Evolutionary conservation across 2,888 invertebrate genomes (phyloP).

Genomic region (Meloe dianella): DNA sequence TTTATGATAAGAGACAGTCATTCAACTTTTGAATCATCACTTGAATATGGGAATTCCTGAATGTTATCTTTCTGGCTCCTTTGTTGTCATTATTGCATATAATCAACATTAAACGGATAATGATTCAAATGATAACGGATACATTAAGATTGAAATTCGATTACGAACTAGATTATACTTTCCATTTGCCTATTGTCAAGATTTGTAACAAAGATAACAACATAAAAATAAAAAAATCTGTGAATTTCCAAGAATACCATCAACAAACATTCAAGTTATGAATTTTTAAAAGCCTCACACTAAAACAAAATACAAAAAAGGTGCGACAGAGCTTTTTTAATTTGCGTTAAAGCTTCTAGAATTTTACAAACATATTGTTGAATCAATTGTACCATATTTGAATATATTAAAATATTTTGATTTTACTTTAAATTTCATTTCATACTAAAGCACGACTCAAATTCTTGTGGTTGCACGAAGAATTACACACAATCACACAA

Average conservation of each 20-base stretch:
- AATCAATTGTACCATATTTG: not conserved
- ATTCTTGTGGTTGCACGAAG: constrained; percentile 24
- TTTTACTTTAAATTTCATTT: not conserved
- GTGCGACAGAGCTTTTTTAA: constrained; percentile 2
- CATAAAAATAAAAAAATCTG: not conserved
- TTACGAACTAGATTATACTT: not conserved
- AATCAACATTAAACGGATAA: not conserved
- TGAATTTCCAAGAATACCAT: not conserved
- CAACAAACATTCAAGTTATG: not conserved
- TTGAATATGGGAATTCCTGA: too few relatives aligned
- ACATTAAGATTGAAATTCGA: not conserved
- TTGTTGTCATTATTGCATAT: not conserved
- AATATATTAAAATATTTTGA: not conserved
- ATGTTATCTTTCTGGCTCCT: not conserved
- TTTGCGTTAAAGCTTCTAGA: not conserved
- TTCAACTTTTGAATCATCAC: too few relatives aligned
- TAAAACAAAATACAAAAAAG: not conserved
- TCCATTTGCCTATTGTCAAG: too few relatives aligned
- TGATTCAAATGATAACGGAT: not conserved
- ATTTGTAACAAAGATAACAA: constrained; percentile 14
- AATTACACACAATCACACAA: not conserved
- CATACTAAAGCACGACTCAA: constrained; percentile 31
- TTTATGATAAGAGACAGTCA: too few relatives aligned
- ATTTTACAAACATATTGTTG: not conserved
- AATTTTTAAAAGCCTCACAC: not conserved